phyloP scores from a whole-genome alignment of 2,113 vertebrate genomes.

The Triplophysa tibetana region DNA sequence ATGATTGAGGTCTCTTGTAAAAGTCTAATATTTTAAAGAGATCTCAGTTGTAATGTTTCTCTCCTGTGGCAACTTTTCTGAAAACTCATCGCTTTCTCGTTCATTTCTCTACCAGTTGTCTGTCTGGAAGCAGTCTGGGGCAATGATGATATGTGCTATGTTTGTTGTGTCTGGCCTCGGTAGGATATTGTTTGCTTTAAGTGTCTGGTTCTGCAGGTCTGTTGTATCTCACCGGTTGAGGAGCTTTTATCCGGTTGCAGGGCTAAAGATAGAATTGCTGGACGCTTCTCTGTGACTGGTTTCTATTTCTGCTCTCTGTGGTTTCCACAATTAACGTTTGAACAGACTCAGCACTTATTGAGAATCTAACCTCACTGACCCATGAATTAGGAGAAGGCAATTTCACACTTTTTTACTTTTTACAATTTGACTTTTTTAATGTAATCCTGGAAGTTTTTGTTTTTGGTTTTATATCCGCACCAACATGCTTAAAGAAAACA shows the following conservation, averaged over 20 bases:
- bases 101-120: too few species aligned
- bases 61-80: too few species aligned
- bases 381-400: neutral
- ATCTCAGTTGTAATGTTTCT: neutral
- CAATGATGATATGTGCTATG: neutral
- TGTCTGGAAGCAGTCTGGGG: neutral
- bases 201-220: neutral
- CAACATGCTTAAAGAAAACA: too few species aligned
- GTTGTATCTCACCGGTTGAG: constrained; percentile 10
- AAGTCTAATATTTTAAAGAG: neutral
- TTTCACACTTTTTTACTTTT: neutral
- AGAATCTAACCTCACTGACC: neutral
- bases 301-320: constrained; percentile 50
- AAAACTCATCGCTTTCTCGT: too few species aligned
- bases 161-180: neutral
- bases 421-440: too few species aligned
- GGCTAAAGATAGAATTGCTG: constrained; percentile 47
- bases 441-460: neutral
- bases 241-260: constrained; percentile 48
- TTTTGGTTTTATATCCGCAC: neutral
- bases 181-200: neutral
- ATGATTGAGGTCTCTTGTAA: neutral
- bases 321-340: neutral
- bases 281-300: constrained; percentile 42
- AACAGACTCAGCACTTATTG: neutral